Evolutionary conservation across 1,140 invertebrate genomes (phyloP).

Genomic region (Caerostris darwini): DNA sequence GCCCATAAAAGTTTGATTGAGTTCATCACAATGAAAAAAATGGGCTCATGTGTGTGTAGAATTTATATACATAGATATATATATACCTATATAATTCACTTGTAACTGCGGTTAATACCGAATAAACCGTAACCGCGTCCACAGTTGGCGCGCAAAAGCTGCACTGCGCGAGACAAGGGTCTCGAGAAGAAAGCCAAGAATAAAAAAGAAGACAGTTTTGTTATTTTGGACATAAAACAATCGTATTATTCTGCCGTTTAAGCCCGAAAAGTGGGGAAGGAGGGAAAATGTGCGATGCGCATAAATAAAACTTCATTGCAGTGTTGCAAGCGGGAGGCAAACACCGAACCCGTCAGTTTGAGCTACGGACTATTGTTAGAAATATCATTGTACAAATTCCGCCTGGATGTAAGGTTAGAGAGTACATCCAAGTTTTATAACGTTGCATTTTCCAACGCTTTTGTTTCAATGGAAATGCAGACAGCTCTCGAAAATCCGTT

Average conservation of each 20-base stretch:
- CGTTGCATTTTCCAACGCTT: conserved; percentile 3
- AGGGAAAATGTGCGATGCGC: conserved; percentile 42
- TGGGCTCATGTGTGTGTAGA: neutral
- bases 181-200: neutral
- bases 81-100: neutral
- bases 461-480: conserved; percentile 23
- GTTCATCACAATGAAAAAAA: neutral
- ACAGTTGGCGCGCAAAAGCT: neutral
- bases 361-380: conserved; percentile 68
- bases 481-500: conserved; percentile 16
- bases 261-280: neutral
- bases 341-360: conserved; percentile 31
- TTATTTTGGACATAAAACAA: conserved; percentile 76
- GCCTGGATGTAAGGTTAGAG: conserved; percentile 41
- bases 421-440: conserved; percentile 53
- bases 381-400: conserved; percentile 63
- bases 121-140: neutral
- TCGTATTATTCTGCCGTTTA: conserved; percentile 57
- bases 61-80: neutral
- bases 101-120: neutral
- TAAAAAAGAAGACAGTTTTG: conserved; percentile 70
- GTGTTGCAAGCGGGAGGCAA: conserved; percentile 40
- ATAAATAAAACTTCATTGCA: conserved; percentile 71
- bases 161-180: neutral
- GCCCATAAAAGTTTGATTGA: neutral